Base-by-base conservation (phyloP, 2,113 vertebrate genomes). In the Galemys pyrenaicus region DNA sequence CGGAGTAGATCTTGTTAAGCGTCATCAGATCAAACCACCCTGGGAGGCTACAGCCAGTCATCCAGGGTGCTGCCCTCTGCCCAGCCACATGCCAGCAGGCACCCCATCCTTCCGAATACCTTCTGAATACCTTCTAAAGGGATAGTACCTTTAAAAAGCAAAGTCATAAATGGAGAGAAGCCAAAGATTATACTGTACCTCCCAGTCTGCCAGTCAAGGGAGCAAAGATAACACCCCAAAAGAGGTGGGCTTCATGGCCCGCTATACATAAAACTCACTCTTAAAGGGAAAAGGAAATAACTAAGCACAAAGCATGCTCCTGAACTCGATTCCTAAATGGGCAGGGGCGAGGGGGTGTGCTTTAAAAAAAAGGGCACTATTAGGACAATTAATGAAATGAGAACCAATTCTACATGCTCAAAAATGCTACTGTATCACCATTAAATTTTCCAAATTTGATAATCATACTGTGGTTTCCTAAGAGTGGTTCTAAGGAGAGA, bases 231-330 rank as follows among this genome's bases (percentile, higher is more conserved):
- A 44, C 24, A 82, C 6, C 19, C n/a, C 75, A 28, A 56, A 32
- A 4, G 12, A 92, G 41, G 44, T 17, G 41, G 41, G 70, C 6
- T 13, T 70, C 22, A 26, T 0, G 1, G 67, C 15, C 41, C 10
- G 1, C 30, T 30, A 35, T 20, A 44, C 19, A 16, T 26, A 60
- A 44, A 64, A 64, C 15, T 30, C 24, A 1, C 54, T 85, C 87
- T 82, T 30, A 30, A 86, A 81, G 80, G n/a, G 44, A 88, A 84
- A 95, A 91, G 74, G 56, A 85, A 91, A 77, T 56, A 35, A 46
- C 5, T 32, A 44, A 93, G 74, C 9, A 62, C 3, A 73, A 77
- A 1, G 26, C 7, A 49, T 65, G 82, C 44, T 71, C 78, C 37
- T 94, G 65, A 83, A 58, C 0, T 85, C 30, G 16, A 88, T 92